These are phyloP conservation scores for Graptemys geographica DNA, from an alignment of 2,797 vertebrate species.

Conservation along the genomic window DNA sequence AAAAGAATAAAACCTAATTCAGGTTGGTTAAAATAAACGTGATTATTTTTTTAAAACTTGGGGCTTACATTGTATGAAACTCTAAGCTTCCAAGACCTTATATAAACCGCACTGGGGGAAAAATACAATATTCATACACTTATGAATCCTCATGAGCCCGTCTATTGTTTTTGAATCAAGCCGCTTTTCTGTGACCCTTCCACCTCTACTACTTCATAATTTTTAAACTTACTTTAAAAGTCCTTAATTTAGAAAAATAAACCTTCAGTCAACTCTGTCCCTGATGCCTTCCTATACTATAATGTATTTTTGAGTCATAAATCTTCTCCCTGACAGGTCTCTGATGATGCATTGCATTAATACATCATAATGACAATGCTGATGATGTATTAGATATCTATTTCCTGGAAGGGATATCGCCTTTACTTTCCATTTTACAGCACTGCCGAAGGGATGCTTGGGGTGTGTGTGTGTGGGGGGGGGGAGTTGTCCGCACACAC, in stretches of 20 bases:
- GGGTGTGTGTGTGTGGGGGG: constrained; percentile 4
- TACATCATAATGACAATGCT: constrained; percentile 81
- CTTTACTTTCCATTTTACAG: constrained; percentile 69
- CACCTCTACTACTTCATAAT: constrained; percentile 12
- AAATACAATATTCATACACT: constrained; percentile 53
- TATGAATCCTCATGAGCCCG: constrained; percentile 52
- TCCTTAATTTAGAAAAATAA: constrained; percentile 80
- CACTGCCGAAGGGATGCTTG: not conserved
- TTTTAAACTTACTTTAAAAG: constrained; percentile 69
- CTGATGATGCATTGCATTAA: constrained; percentile 80
- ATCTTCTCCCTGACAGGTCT: constrained; percentile 77
- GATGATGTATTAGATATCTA: constrained; percentile 75
- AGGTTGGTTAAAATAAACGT: constrained; percentile 37
- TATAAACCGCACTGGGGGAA: not conserved
- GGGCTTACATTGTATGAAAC: constrained; percentile 24
- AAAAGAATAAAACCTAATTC: constrained; percentile 21
- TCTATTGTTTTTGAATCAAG: constrained; percentile 52
- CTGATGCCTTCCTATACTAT: constrained; percentile 60
- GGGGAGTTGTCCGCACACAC: not conserved
- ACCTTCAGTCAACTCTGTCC: constrained; percentile 70
- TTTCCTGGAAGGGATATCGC: constrained; percentile 74
- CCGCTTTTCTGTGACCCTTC: constrained; percentile 50
- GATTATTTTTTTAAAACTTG: constrained; percentile 19
- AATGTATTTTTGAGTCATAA: constrained; percentile 75
- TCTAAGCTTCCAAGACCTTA: not conserved